phyloP scores from a whole-genome alignment of 2,113 vertebrate species.

The Callipepla californica region DNA sequence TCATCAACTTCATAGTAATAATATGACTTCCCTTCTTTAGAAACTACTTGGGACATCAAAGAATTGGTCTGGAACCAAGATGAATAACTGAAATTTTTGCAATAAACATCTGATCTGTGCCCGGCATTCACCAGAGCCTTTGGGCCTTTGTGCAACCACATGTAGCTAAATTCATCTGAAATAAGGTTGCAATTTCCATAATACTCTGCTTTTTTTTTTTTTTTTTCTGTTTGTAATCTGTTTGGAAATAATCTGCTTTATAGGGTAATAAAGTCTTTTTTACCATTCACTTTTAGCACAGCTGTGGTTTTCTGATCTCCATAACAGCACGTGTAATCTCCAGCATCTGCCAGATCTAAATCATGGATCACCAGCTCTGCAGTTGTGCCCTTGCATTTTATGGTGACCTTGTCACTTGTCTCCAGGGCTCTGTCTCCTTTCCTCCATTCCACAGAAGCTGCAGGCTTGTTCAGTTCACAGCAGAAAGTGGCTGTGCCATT shows the following conservation, averaged over 20 bases:
- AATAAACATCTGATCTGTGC: accelerated
- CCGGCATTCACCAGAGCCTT: neutral
- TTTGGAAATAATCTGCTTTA: neutral
- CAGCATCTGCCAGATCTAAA: constrained; percentile 76
- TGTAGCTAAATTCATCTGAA: neutral
- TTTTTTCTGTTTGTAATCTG: too few relatives aligned
- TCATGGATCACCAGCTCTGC: constrained; percentile 78
- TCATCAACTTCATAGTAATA: neutral
- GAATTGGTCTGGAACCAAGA: neutral
- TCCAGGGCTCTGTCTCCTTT: constrained; percentile 59
- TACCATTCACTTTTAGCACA: constrained; percentile 80
- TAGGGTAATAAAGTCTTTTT: neutral
- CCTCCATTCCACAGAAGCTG: constrained; percentile 64
- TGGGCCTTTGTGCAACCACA: neutral
- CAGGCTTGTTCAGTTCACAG: constrained; percentile 68
- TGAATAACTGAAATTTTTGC: neutral
- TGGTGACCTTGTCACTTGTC: constrained; percentile 75
- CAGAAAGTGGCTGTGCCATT: constrained; percentile 22
- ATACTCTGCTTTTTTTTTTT: too few relatives aligned
- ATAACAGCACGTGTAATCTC: constrained; percentile 84
- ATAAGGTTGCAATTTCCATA: neutral
- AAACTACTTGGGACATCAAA: neutral
- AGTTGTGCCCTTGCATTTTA: constrained; percentile 68
- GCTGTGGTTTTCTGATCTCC: constrained; percentile 86
- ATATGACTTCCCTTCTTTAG: neutral